A percentile compares a stretch with the other conserved stretches of the same genome.
Conservation (phyloP, 2,113 vertebrate species). For the Fulmarus glacialis region DNA sequence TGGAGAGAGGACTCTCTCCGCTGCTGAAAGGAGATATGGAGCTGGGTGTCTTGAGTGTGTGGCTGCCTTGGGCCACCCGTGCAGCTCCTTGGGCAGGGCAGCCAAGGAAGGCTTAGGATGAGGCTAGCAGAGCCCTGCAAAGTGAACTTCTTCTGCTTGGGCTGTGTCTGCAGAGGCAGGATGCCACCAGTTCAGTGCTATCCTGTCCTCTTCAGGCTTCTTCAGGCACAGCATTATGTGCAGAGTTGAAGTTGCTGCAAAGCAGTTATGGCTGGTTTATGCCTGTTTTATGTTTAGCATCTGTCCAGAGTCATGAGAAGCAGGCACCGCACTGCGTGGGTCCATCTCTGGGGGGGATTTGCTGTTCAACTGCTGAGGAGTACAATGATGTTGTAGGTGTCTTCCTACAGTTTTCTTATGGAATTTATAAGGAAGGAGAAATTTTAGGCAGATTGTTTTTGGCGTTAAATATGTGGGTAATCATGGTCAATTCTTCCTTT, state of each 20-base stretch:
- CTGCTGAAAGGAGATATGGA: background rate
- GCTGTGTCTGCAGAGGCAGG: background rate
- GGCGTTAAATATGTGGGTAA: background rate
- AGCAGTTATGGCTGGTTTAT: background rate
- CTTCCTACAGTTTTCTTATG: background rate
- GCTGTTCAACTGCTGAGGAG: background rate
- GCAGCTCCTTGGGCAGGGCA: background rate
- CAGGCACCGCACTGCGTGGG: background rate
- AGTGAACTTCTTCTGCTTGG: background rate
- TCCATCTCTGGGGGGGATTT: background rate
- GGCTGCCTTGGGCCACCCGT: background rate
- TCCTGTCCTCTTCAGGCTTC: background rate
- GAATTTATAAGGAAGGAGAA: background rate
- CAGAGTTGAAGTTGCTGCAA: background rate
- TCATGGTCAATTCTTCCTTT: background rate
- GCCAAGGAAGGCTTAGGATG: background rate
- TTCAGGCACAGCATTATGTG: background rate
- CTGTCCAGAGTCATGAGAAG: background rate
- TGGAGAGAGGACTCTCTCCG: background rate
- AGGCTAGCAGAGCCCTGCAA: background rate
- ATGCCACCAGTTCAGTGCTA: background rate
- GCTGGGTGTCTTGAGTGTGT: background rate
- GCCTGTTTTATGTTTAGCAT: background rate
- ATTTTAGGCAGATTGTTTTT: background rate
- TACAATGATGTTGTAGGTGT: background rate